phyloP scores from a whole-genome alignment of 1,140 invertebrate genomes.

The Copidosoma floridanum region DNA sequence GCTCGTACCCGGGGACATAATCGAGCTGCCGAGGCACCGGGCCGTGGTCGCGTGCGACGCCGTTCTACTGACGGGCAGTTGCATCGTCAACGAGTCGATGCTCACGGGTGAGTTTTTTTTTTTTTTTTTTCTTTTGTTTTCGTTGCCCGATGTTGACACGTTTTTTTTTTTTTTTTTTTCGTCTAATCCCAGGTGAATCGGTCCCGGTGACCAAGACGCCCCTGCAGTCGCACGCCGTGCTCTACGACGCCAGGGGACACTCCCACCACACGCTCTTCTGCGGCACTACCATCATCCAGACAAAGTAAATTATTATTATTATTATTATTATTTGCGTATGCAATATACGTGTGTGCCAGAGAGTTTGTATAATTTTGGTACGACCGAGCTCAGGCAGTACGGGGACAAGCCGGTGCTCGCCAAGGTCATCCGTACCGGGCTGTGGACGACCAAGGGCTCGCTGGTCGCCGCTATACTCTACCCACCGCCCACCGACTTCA shows the following conservation, averaged over 20 bases:
- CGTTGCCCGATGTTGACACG: not conserved
- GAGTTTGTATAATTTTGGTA: no score
- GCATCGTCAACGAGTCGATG: slow-evolving; percentile 96
- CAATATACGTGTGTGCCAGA: no score
- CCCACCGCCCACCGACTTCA: slow-evolving; percentile 91
- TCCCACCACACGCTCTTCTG: slow-evolving; percentile 52
- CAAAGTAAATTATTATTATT: slow-evolving; percentile 40
- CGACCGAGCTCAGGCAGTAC: slow-evolving; percentile 79
- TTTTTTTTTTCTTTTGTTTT: not conserved
- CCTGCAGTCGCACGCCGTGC: slow-evolving; percentile 39
- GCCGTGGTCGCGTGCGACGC: slow-evolving; percentile 89
- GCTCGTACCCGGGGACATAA: slow-evolving; percentile 91
- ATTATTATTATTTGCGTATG: slow-evolving; percentile 5
- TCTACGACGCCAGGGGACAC: slow-evolving; percentile 49
- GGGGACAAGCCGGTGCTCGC: slow-evolving; percentile 66
- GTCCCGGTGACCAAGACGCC: slow-evolving; percentile 52
- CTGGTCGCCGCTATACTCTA: slow-evolving; percentile 90
- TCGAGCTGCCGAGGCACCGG: slow-evolving; percentile 82
- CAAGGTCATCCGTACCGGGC: slow-evolving; percentile 77
- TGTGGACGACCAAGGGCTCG: slow-evolving; percentile 86
- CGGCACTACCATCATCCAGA: slow-evolving; percentile 54
- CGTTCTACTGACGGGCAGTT: slow-evolving; percentile 81
- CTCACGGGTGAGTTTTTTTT: slow-evolving; percentile 72
- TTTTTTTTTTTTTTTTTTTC: not conserved
- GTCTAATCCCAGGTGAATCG: slow-evolving; percentile 43